Base-by-base conservation (phyloP, 2,888 invertebrate genomes). In the Caenorhabditis plicata region DNA sequence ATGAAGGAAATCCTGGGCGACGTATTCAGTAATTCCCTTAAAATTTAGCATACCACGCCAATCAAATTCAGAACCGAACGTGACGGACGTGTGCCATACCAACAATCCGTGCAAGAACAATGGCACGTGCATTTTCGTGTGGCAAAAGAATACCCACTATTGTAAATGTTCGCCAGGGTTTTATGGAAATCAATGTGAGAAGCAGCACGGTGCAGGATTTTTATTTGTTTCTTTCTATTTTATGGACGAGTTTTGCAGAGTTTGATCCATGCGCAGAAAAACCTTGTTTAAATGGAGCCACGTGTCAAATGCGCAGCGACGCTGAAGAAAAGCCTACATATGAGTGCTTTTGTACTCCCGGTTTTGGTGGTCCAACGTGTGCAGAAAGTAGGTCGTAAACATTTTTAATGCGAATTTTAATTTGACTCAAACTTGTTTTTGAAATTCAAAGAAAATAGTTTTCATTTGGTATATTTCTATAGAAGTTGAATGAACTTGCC, bases 211-310 rank as follows among this genome's bases (percentile, higher is more conserved):
- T 78, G 29, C 2, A 3, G 13, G n/a, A 20, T 23, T 23, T 25
- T 7, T 26, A 22, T 17, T 3, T 32, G 17, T 11, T 31, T 8
- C 20, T 26, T 23, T 38, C 22, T 2, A 25, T 29, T 2, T n/a
- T 13, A 22, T 13, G 20, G n/a, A 35, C 5, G 2, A 17, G 17
- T 43, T 11, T 11, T 25, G 22, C 45, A 77, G 77, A 75, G 5
- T 68, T 49, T 35, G 76, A 77, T 42, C 77, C 77, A 1, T 78
- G 78, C 39, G 58, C 69, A 9, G 39, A 57, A 19, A 50, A 49
- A 17, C 78, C 78, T 0, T 80, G 80, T 52, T 43, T 65, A 27
- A 80, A 80, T 46, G 77, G 77, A 25, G 80, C 64, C 19, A 75
- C 78, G 11, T 80, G 80, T 45, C 58, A 68, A 25, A 29, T 45